Evolutionary conservation across 2,113 vertebrate species (phyloP).

Genomic region (Synchiropus splendidus): DNA sequence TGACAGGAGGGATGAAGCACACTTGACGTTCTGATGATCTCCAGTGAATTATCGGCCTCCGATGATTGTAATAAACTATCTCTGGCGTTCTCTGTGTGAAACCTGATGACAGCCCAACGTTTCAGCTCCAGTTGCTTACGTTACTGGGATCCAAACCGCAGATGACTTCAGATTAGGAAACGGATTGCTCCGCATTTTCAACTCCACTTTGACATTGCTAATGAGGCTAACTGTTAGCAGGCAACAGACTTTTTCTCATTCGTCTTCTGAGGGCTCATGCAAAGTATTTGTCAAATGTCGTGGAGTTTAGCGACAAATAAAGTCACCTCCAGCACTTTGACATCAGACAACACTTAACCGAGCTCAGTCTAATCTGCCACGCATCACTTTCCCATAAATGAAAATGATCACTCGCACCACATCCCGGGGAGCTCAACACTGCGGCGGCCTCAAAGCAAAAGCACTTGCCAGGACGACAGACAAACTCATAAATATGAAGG

Average conservation of each 20-base stretch:
- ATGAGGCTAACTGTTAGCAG: too few relatives aligned
- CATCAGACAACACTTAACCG: not conserved
- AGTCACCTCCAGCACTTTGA: constrained; percentile 25
- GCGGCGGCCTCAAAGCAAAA: constrained; percentile 31
- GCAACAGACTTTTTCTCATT: too few relatives aligned
- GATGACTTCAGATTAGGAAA: too few relatives aligned
- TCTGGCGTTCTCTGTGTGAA: too few relatives aligned
- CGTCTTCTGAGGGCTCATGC: too few relatives aligned
- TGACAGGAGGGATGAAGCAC: constrained; percentile 59
- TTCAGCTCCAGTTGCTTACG: too few relatives aligned
- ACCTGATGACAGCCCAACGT: too few relatives aligned
- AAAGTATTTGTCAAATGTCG: too few relatives aligned
- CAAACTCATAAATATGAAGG: constrained; percentile 24
- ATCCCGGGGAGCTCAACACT: constrained; percentile 13
- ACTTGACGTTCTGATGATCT: constrained; percentile 61
- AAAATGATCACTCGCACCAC: constrained; percentile 27
- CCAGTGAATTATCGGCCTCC: constrained; percentile 59
- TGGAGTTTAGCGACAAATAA: not conserved
- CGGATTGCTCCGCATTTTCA: too few relatives aligned
- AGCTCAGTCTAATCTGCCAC: too few relatives aligned
- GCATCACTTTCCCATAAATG: constrained; percentile 1
- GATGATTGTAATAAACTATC: constrained; percentile 71
- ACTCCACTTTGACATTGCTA: too few relatives aligned
- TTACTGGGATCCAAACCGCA: too few relatives aligned
- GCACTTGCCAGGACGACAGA: constrained; percentile 37